A percentile compares a stretch with the other conserved stretches of the same genome.
These are phyloP conservation scores for Myiotriccus ornatus DNA, from an alignment of 2,797 vertebrate species.

Conservation along the genomic window DNA sequence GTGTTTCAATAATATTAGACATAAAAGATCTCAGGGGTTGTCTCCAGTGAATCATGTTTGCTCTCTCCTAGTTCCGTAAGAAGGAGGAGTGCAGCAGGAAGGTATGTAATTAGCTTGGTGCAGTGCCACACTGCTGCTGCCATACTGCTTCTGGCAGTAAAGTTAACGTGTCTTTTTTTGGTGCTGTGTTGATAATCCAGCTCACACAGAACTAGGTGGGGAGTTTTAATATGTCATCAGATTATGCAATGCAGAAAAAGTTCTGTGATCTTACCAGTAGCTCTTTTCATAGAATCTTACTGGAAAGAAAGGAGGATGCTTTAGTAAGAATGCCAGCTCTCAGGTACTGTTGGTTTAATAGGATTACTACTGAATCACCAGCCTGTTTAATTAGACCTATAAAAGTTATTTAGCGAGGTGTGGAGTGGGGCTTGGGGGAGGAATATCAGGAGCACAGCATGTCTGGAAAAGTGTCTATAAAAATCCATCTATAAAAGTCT, in stretches of 20 bases:
- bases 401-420: constrained; percentile 59
- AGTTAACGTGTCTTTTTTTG: not conserved
- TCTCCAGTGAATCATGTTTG: not conserved
- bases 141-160: not conserved
- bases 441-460: constrained; percentile 33
- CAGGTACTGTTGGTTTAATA: constrained; percentile 30
- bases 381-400: constrained; percentile 50
- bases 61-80: not conserved
- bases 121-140: not conserved
- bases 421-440: constrained; percentile 15
- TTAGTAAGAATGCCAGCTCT: not conserved
- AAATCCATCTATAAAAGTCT: constrained; percentile 35
- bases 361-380: constrained; percentile 51
- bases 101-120: not conserved
- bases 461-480: constrained; percentile 60
- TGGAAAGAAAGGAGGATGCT: not conserved
- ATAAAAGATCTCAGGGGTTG: not conserved
- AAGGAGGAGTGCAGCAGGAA: not conserved
- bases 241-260: not conserved
- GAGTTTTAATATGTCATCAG: not conserved
- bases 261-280: not conserved
- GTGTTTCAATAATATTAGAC: not conserved
- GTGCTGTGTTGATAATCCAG: too few species aligned
- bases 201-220: not conserved
- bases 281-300: not conserved